Percentiles rank a stretch among this genome's conserved stretches.
These are phyloP conservation scores for Xiphophorus birchmanni DNA, from an alignment of 2,797 vertebrate genomes.

Conservation along the genomic window DNA sequence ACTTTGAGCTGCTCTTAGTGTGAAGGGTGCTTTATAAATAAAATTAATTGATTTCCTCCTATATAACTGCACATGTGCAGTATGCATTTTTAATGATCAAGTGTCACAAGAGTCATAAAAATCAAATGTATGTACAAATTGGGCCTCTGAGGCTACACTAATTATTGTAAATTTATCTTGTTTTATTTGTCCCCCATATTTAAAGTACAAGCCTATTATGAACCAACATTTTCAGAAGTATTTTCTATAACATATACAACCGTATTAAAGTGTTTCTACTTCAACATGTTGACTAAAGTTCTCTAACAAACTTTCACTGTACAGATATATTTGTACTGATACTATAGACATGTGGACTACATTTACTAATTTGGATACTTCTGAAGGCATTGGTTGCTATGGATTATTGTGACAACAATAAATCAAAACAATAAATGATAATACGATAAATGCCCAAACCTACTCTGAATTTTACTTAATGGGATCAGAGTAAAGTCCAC, in stretches of 20 bases:
- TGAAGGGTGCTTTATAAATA: background rate
- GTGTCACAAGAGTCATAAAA: background rate
- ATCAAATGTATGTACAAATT: background rate
- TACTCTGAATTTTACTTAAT: background rate
- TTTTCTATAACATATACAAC: background rate
- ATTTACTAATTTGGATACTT: background rate
- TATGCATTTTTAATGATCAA: background rate
- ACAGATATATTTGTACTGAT: background rate
- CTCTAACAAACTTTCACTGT: background rate
- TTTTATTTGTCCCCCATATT: background rate
- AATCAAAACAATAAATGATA: too few species aligned
- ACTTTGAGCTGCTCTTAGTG: background rate
- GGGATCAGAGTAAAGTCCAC: background rate
- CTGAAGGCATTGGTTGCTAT: background rate
- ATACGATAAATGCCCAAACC: too few species aligned
- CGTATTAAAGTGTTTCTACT: background rate
- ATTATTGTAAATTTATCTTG: background rate
- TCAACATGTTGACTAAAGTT: background rate
- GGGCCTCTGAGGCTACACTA: background rate
- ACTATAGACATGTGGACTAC: background rate
- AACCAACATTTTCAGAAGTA: background rate
- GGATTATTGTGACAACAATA: too few species aligned
- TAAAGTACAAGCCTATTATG: background rate
- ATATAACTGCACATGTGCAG: background rate
- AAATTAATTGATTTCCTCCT: background rate